A percentile compares a stretch with the other conserved stretches of the same genome.
These are phyloP conservation scores for Antennarius striatus DNA, from an alignment of 2,113 vertebrate genomes.

Conservation along the genomic window DNA sequence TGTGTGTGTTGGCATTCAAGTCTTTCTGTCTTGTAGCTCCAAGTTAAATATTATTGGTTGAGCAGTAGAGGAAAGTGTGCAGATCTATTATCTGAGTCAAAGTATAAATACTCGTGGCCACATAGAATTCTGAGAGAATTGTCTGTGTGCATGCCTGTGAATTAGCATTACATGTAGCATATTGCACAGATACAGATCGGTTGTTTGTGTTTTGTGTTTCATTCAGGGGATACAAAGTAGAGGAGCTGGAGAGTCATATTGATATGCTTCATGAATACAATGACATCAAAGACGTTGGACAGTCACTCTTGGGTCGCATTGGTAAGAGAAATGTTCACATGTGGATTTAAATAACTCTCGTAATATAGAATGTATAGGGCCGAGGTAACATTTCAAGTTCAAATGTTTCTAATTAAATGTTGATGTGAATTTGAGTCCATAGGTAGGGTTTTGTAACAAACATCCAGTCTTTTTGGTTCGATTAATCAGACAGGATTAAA, in stretches of 20 bases:
- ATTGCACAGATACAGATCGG: neutral
- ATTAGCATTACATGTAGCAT: no score
- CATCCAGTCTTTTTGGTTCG: no score
- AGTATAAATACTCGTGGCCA: no score
- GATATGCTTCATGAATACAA: constrained; percentile 93
- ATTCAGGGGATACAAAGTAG: constrained; percentile 84
- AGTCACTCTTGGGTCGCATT: constrained; percentile 89
- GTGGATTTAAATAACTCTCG: no score
- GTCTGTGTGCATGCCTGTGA: no score
- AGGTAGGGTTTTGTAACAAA: no score
- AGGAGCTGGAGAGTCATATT: constrained; percentile 89
- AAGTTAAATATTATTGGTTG: constrained; percentile 1
- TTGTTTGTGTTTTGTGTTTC: constrained; percentile 20
- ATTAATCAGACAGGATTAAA: no score
- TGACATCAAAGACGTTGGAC: constrained; percentile 92
- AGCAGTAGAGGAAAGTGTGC: neutral
- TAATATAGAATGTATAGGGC: neutral
- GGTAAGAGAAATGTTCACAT: constrained; percentile 78
- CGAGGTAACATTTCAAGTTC: neutral
- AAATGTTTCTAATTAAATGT: neutral
- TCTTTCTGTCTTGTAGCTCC: constrained; percentile 28
- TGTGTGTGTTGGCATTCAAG: constrained; percentile 38
- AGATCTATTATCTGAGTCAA: no score
- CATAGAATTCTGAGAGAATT: no score
- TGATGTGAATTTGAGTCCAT: no score